phyloP scores from a whole-genome alignment of 2,888 invertebrate genomes.

The Tinea pellionella region DNA sequence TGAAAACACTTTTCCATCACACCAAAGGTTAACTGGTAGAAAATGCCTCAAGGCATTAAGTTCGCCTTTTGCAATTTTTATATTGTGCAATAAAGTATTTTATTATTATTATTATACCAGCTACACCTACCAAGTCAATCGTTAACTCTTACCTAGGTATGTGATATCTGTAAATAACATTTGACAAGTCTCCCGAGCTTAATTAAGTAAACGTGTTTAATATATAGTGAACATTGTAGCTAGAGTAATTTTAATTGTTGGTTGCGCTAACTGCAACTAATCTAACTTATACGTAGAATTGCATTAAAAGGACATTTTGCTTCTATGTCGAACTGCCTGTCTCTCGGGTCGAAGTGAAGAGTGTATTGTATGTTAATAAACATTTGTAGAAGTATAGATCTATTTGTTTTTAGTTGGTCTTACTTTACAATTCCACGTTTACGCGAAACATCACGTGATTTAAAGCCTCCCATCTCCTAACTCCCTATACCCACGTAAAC shows the following conservation, averaged over 20 bases:
- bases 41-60: too few relatives aligned
- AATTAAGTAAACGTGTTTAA: not conserved
- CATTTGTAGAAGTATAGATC: not conserved
- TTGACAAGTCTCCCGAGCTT: not conserved
- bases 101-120: too few relatives aligned
- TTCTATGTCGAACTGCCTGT: not conserved
- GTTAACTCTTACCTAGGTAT: too few relatives aligned
- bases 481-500: not conserved
- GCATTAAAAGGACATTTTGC: not conserved
- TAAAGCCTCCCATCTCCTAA: not conserved
- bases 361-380: not conserved
- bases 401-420: not conserved
- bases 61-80: too few relatives aligned
- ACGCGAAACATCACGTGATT: conserved; percentile 1
- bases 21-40: too few relatives aligned
- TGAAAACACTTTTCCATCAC: too few relatives aligned
- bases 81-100: too few relatives aligned
- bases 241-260: not conserved
- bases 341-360: not conserved
- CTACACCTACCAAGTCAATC: too few relatives aligned
- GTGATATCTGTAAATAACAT: too few relatives aligned
- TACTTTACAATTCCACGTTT: not conserved
- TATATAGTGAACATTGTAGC: not conserved
- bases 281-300: not conserved
- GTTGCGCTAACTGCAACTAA: not conserved